Conservation (phyloP, 2,113 vertebrate species). For the Microtus richardsoni region DNA sequence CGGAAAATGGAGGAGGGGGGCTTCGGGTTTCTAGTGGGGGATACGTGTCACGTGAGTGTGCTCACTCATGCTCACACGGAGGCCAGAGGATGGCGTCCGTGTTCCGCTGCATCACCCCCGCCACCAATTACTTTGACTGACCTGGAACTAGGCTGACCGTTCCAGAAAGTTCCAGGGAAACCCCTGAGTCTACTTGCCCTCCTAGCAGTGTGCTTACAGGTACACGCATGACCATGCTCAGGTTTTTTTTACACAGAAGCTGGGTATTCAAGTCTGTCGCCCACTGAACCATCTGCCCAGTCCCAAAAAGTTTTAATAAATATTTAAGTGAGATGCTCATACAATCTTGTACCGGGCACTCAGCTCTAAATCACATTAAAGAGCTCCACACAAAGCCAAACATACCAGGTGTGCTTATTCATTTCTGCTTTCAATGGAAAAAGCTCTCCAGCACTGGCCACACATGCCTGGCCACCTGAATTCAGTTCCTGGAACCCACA, state of each 20-base stretch:
- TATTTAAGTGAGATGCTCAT: constrained; percentile 24
- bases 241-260: no score
- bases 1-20: background rate
- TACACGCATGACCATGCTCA: background rate
- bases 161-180: background rate
- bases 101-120: no score
- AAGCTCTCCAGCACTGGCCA: background rate
- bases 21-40: background rate
- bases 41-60: background rate
- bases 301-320: background rate
- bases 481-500: background rate
- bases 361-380: background rate
- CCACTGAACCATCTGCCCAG: background rate
- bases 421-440: constrained; percentile 50
- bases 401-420: background rate
- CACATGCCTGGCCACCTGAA: background rate
- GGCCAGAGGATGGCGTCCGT: background rate
- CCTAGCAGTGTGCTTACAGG: background rate
- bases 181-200: background rate
- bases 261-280: background rate
- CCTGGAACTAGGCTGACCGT: no score
- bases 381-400: background rate
- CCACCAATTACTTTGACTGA: background rate
- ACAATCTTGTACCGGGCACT: background rate
- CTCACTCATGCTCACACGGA: background rate